Percentiles rank a stretch among this genome's conserved stretches.
Conservation (phyloP, 64 coral and sea anemone genomes). For the Astreopora myriophthalma region DNA sequence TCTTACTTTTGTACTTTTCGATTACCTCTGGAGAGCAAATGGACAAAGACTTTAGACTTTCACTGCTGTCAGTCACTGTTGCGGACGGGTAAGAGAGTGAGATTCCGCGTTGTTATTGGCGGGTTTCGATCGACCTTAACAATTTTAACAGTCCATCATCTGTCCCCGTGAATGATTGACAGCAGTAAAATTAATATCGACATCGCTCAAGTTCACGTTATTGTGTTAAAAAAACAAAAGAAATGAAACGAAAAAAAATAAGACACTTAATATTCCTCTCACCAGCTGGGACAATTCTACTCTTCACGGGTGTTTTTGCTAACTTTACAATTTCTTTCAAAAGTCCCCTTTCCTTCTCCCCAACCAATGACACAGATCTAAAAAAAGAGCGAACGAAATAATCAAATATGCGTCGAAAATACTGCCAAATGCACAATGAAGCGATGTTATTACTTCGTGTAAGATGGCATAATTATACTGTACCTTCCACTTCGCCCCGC, state of each 20-base stretch:
- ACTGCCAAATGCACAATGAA: background rate
- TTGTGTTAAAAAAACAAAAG: background rate
- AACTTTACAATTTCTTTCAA: conserved; percentile 96
- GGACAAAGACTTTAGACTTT: background rate
- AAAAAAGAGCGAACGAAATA: background rate
- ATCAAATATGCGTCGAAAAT: no score
- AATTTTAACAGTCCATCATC: no score
- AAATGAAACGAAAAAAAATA: background rate
- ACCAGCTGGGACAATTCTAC: conserved; percentile 84
- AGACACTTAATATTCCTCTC: background rate
- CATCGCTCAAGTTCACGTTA: background rate
- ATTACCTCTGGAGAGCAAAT: conserved; percentile 82
- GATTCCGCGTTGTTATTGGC: no score
- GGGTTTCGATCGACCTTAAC: no score
- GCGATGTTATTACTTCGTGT: background rate
- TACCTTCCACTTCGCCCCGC: conserved; percentile 95
- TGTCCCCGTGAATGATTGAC: no score
- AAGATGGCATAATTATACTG: background rate
- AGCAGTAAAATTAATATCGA: no score
- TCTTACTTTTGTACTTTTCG: conserved; percentile 81
- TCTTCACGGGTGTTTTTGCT: conserved; percentile 86
- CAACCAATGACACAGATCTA: conserved; percentile 93
- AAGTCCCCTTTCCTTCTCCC: conserved; percentile 85
- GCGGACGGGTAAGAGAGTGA: no score
- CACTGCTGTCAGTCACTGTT: background rate